A percentile compares a stretch with the other conserved stretches of the same genome.
Conservation (phyloP, 2,113 vertebrate genomes). For the Sebastes schlegelii region DNA sequence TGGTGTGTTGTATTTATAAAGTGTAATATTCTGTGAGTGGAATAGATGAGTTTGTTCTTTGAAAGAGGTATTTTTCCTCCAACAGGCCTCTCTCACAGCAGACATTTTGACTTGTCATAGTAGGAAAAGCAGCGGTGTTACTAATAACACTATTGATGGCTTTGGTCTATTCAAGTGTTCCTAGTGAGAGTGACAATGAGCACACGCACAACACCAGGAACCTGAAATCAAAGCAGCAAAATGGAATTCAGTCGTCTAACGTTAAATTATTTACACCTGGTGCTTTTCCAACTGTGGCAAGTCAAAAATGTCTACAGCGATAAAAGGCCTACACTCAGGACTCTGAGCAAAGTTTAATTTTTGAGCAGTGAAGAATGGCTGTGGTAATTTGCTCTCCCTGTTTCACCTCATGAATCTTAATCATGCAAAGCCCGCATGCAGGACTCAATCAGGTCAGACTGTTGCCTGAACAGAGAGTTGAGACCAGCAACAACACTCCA, state of each 20-base stretch:
- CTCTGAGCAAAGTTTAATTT: not conserved
- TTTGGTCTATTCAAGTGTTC: too few species aligned
- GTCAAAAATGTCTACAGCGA: too few species aligned
- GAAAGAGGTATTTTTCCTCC: not conserved
- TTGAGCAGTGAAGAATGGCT: constrained; percentile 6
- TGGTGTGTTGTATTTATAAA: not conserved
- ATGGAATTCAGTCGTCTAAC: too few species aligned
- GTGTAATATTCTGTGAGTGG: not conserved
- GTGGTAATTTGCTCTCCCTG: constrained; percentile 35
- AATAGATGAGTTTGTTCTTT: not conserved
- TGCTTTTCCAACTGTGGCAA: too few species aligned
- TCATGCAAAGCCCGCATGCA: constrained; percentile 17
- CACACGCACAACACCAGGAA: too few species aligned
- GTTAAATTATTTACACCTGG: too few species aligned
- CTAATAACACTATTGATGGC: too few species aligned
- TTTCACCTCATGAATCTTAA: constrained; percentile 51
- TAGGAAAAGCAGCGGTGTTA: too few species aligned
- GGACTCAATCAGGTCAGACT: constrained; percentile 2
- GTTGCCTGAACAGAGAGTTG: not conserved
- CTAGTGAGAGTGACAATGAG: too few species aligned
- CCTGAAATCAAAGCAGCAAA: too few species aligned
- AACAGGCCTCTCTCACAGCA: not conserved
- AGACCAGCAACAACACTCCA: not conserved
- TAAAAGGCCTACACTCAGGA: too few species aligned
- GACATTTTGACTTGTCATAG: too few species aligned